Base-by-base conservation (phyloP, 2,797 vertebrate genomes). In the Silurus aristotelis region DNA sequence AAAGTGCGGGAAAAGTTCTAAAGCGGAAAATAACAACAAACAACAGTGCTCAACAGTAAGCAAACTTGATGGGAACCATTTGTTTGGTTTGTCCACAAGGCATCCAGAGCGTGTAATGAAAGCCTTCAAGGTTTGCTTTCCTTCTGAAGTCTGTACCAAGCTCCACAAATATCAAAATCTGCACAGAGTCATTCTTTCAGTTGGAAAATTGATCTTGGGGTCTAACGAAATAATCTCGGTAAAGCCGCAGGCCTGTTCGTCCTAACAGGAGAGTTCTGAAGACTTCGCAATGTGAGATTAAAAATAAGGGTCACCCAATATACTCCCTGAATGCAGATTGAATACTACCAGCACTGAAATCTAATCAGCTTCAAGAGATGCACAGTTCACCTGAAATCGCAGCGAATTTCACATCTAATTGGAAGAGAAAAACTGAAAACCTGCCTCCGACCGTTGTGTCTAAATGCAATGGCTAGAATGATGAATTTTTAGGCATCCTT, bases 181-280 rank as follows among this genome's bases (percentile, higher is more conserved):
- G 78, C 79, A 84, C 83, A 80, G 81, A 88, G 78, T 86, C 83
- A 83, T 72, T 87, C 82, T 84, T 81, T 75, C 63, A 76, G 77
- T 64, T 78, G 58, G 77, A 77, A 83, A 87, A 84, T 68, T 79
- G 78, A 87, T 87, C 73, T 78, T 67, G 78, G 61, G 82, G 68
- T 82, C 87, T 82, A 84, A 82, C 75, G 52, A 84, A 86, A 86
- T 84, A 86, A 84, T 87, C 84, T 79, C 31, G 2, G 68, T 77
- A 84, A 87, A 80, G 79, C 87, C 82, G 52, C 25, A 1, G 84
- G 82, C 79, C 72, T 77, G 77, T 82, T 48, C 61, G 72, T 67
- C 71, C 77, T 83, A 82, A 73, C 75, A 80, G 84, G 70, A 63
- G 83, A 88, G 78, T 79, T 61, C 43, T 67, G 80, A 86, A 78